phyloP scores from a whole-genome alignment of 2,113 vertebrate genomes.

The Lepus americanus region DNA sequence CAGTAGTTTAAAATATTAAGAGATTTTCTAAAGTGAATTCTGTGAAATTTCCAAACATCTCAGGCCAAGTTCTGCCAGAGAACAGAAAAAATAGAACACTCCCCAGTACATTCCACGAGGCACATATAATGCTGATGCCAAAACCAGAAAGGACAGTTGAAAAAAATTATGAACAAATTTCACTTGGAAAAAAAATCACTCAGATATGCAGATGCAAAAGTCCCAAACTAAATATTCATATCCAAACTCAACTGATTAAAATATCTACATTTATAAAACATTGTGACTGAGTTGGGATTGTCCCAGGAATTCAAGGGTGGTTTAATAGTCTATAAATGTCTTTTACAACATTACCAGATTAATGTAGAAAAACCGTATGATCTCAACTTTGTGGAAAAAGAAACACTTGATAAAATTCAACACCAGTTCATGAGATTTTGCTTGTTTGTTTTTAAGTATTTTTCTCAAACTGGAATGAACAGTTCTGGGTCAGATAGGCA shows the following conservation, averaged over 20 bases:
- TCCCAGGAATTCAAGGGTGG: neutral
- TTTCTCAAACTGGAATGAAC: neutral
- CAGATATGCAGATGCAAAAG: neutral
- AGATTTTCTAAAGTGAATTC: neutral
- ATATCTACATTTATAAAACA: neutral
- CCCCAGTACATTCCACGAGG: neutral
- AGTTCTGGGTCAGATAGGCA: neutral
- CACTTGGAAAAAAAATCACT: neutral
- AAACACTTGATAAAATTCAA: constrained; percentile 5
- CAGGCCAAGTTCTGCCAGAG: neutral
- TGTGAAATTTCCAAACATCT: constrained; percentile 39
- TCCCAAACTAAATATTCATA: constrained; percentile 13
- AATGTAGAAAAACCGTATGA: neutral
- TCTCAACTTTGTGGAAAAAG: neutral
- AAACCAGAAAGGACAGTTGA: neutral
- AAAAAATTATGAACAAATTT: constrained; percentile 27
- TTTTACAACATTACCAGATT: constrained; percentile 42
- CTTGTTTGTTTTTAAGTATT: constrained; percentile 18
- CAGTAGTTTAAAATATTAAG: neutral
- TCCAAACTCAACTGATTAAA: neutral
- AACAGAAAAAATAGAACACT: neutral
- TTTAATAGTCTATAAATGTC: constrained; percentile 30
- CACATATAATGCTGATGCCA: constrained; percentile 18
- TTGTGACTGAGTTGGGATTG: neutral
- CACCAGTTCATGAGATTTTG: neutral